These are phyloP conservation scores for Dipus sagitta DNA, from an alignment of 2,797 vertebrate genomes.

Conservation along the genomic window DNA sequence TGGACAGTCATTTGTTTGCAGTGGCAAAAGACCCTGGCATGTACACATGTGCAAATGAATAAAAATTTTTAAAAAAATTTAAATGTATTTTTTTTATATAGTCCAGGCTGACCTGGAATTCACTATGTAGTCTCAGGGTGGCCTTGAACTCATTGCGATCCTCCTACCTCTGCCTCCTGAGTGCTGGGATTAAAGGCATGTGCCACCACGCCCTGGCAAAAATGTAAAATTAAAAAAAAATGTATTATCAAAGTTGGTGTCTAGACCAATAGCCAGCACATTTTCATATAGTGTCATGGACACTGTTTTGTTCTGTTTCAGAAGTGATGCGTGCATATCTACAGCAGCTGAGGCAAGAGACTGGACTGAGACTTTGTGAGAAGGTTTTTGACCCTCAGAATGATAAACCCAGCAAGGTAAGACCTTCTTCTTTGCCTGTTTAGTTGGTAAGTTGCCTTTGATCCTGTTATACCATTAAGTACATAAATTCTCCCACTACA, in stretches of 20 bases:
- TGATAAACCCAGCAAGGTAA: slow-evolving; percentile 99
- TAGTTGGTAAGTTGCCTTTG: background rate
- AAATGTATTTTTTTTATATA: too few species aligned
- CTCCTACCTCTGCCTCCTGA: too few species aligned
- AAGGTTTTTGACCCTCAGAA: slow-evolving; percentile 99
- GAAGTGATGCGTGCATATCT: slow-evolving; percentile 97
- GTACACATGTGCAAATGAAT: too few species aligned
- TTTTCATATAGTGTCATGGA: background rate
- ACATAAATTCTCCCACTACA: background rate
- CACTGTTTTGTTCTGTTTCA: slow-evolving; percentile 81
- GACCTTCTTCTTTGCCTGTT: background rate
- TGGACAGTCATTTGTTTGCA: too few species aligned
- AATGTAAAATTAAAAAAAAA: too few species aligned
- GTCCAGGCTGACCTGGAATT: too few species aligned
- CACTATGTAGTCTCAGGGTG: too few species aligned
- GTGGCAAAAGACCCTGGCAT: too few species aligned
- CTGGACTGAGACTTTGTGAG: slow-evolving; percentile 96
- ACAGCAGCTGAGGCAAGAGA: slow-evolving; percentile 98
- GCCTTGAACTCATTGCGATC: too few species aligned
- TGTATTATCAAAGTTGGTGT: background rate
- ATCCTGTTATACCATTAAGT: background rate
- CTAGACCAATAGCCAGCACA: background rate
- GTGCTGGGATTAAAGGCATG: too few species aligned
- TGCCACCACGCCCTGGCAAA: too few species aligned
- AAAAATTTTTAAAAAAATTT: too few species aligned